phyloP scores from a whole-genome alignment of 1,140 invertebrate species.

The Steinernema feltiae region DNA sequence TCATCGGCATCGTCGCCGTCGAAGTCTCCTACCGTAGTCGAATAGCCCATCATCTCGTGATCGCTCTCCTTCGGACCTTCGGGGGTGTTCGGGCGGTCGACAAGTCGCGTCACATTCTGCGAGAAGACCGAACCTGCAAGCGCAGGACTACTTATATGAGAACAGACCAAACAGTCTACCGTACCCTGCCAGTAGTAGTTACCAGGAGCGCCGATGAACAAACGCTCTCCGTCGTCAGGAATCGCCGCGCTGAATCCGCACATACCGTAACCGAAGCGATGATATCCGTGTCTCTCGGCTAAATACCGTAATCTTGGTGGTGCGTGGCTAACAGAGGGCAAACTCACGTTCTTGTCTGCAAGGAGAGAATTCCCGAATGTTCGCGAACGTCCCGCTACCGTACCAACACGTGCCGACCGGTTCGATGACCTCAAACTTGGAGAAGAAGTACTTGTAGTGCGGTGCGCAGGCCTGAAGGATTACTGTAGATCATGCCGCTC shows the following conservation, averaged over 20 bases:
- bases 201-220: slow-evolving; percentile 86
- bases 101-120: slow-evolving; percentile 35
- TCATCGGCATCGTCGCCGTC: slow-evolving; percentile 70
- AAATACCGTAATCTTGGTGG: not conserved
- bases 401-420: slow-evolving; percentile 90
- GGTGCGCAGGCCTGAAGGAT: slow-evolving; percentile 83
- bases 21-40: slow-evolving; percentile 81
- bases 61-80: slow-evolving; percentile 55
- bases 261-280: slow-evolving; percentile 57
- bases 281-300: slow-evolving; percentile 44
- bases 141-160: not conserved
- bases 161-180: not conserved
- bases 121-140: not conserved
- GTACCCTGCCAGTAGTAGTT: slow-evolving; percentile 93
- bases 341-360: slow-evolving; percentile 65
- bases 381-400: slow-evolving; percentile 68
- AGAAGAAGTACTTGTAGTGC: slow-evolving; percentile 79
- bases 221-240: slow-evolving; percentile 65
- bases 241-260: slow-evolving; percentile 56
- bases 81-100: slow-evolving; percentile 53
- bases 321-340: too few species aligned
- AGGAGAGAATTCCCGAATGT: slow-evolving; percentile 75
- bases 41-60: slow-evolving; percentile 66
- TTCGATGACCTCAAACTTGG: slow-evolving; percentile 70
- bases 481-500: too few species aligned